Evolutionary conservation across 2,113 vertebrate species (phyloP), one percentile per base, ranked within the genome.

Genomic region (Marcusenius ussheri): DNA sequence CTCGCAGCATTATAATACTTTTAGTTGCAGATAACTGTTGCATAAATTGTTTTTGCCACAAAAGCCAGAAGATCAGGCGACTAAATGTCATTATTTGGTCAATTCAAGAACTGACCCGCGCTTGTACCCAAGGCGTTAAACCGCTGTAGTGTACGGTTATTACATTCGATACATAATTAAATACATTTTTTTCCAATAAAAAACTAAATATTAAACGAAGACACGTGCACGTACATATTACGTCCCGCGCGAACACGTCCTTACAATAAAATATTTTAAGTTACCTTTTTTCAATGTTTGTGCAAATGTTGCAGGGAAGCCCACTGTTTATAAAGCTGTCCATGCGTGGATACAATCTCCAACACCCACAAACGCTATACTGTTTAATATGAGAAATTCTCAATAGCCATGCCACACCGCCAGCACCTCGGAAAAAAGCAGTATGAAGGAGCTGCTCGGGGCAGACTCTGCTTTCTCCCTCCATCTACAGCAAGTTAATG

Each of bases 361-460:
- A 91, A 92, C 91, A 91, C 88, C 92, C 93, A 89, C 92, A 92
- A 90, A 90, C 62, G 92, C 91, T 89, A 92, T 91, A 66, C 89
- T 90, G 91, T 91, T 89, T 92, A 93, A 93, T 92, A 91, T 93
- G 83, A 89, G 90, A 80, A 92, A 91, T 92, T 95, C 90, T 93
- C 91, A 94, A 94, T 93, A 92, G 92, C 89, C 93, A 87, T 92
- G 90, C 87, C 89, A 92, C 93, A 89, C 90, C 91, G 84, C 83
- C 83, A 90, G 70, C 88, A 93, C 87, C 91, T 66, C 92, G 88
- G 53, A 46, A 89, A 92, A 91, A 90, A 45, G 19, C 92, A 91
- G 80, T 91, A 91, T 31, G 77, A 90, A 88, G 19, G 70, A 45
- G 56, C 70, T 84, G 91, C 91, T 89, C 46, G 2, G 91, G 51